Evolutionary conservation across 2,888 invertebrate genomes (phyloP), one percentile per base, ranked within the genome.

Genomic region (Willowsia nigromaculata): DNA sequence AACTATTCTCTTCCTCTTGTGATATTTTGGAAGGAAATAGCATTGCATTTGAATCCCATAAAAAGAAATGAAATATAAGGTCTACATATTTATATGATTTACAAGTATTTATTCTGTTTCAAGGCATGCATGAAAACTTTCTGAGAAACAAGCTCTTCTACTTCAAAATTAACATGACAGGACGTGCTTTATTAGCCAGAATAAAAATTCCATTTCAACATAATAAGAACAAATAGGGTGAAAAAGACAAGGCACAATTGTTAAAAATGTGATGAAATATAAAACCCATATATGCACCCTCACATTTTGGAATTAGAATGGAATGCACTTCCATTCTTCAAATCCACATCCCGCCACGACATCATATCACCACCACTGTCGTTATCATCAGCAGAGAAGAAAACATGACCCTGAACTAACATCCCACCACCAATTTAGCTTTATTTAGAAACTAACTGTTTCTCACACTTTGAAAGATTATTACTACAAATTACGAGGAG

Each of bases 361-460:
- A 3, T 13, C 50, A 50, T 1, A 50, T 5, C 18, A 50, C 3
- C 18, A n/a, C 5, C 18, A 50, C 15, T 50, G 25, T 76, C 37
- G n/a, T 74, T 56, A 13, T 22, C 27, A 18, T 37, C 37, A 50
- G 30, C 27, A 15, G 15, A 18, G 33, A 53, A 59, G 25, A 59
- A 18, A 40, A 40, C 7, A 13, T 22, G 37, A 40, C 40, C 68
- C 37, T 40, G 40, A 68, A 25, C 53, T 37, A 33, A 30, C 76
- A 47, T 76, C 25, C 27, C 3, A 76, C n/a, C 0, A 56, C 27
- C 53, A 78, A 56, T 80, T 59, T 80, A 80, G 25, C 59, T 59
- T 37, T 59, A 59, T 80, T 80, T 59, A 80, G 59, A 59, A 59
- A 27, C 30, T 78, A 53, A 53, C 53, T 56, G 56, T 78, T 56